Evolutionary conservation across 2,888 invertebrate genomes (phyloP), one percentile per base, ranked within the genome.

Genomic region (Cataglyphis albicans): DNA sequence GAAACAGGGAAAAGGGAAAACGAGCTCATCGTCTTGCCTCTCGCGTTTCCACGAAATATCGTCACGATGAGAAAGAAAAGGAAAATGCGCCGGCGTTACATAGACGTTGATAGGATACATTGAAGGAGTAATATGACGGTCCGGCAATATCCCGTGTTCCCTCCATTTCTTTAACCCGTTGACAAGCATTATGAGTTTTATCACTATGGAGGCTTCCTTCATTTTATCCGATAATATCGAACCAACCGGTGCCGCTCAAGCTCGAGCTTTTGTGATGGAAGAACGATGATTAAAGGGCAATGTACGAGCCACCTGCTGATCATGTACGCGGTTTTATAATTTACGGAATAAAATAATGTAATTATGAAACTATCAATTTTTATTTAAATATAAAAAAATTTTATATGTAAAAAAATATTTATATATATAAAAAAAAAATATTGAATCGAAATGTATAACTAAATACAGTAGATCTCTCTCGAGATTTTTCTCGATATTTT

Each of bases 141-240:
- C 57, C 48, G 4, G 21, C 78, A 78, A 78, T 59, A 80, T 59
- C 44, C 9, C 18, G 18, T 7, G 9, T 44, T 59, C 57, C 32
- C 41, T 41, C 57, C 59, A 41, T 70, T 70, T 70, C 44, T 44
- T 80, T 59, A 78, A 59, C 21, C 44, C 44, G 44, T 70, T 70
- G 44, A 80, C 59, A 35, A 70, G 68, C 72, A n/a, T 59, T 70
- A 44, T 72, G 32, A 70, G 72, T 72, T 59, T 70, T n/a, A 1
- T 1, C 35, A 35, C 18, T 12, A 3, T 38, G 18, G 35, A 25
- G 61, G 35, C 63, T 59, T 59, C 57, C 35, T 70, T 35, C 55
- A 15, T 67, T 76, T 67, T 57, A 76, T 4, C 59, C 44, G 78
- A 61, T 61, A 70, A 68, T 68, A 78, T 67, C 41, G 41, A 67